Evolutionary conservation across 2,797 vertebrate genomes (phyloP).

Genomic region (Pseudochirops cupreus): DNA sequence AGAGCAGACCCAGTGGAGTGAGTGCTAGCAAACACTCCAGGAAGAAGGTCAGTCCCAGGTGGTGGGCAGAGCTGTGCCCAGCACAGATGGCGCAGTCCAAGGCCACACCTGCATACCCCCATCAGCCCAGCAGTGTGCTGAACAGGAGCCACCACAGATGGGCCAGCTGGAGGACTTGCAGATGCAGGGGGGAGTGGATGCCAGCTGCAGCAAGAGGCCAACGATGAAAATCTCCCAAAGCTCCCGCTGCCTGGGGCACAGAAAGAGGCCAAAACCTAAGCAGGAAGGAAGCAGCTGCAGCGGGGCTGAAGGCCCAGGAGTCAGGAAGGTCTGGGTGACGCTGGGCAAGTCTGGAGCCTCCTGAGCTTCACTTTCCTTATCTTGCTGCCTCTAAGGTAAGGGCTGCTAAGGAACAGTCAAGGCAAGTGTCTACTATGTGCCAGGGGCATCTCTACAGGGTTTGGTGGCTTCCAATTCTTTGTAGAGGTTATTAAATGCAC

Average conservation of each 20-base stretch:
- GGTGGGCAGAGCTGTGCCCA: conserved; percentile 22
- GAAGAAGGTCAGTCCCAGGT: not conserved
- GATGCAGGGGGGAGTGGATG: conserved; percentile 25
- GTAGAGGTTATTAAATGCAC: too few relatives aligned
- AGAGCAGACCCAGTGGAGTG: conserved; percentile 14
- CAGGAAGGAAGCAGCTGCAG: not conserved
- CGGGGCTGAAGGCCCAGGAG: not conserved
- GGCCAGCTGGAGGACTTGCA: conserved; percentile 42
- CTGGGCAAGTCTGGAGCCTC: too few relatives aligned
- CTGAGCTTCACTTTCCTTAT: not conserved
- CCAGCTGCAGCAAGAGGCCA: conserved; percentile 55
- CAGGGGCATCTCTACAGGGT: not conserved
- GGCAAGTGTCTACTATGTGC: not conserved
- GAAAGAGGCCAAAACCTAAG: conserved; percentile 12
- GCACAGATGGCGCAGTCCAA: conserved; percentile 57
- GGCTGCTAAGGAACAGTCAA: not conserved
- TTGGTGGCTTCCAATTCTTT: not conserved
- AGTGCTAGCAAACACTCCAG: not conserved
- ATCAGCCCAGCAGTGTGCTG: conserved; percentile 52
- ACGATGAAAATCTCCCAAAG: not conserved
- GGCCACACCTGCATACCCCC: conserved; percentile 56
- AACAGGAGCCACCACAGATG: conserved; percentile 46
- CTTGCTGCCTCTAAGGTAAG: too few relatives aligned
- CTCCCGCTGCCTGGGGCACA: not conserved
- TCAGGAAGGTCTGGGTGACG: too few relatives aligned